Evolutionary conservation across 1,140 invertebrate genomes (phyloP), one percentile per base, ranked within the genome.

Genomic region (Solen grandis): DNA sequence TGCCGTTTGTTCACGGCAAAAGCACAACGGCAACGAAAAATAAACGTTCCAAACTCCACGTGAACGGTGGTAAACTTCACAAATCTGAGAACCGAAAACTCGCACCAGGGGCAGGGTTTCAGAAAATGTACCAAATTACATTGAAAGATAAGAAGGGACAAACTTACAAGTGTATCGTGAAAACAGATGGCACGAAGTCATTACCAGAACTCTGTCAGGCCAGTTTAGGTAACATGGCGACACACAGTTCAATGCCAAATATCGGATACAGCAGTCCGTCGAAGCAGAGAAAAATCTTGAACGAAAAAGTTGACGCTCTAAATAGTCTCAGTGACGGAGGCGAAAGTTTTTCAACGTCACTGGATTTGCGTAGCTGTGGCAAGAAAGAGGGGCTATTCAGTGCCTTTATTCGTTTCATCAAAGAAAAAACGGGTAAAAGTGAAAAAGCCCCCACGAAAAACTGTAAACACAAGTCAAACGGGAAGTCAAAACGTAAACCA

Each of bases 101-200:
- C 68, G 55, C 81, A 10, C n/a, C 57, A 13, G n/a, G 66, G 29
- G 68, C 68, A 1, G 75, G 69, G 8, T 66, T 57, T 10, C 85
- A 81, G 73, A 90, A 90, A 66, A 87, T 89, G 13, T 90, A 90
- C 74, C 86, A 88, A 62, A 86, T 90, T 1, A 90, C 89, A 13
- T 75, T 90, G 10, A 82, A 82, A 55, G 89, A 90, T 82, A 86
- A 86, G 50, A 84, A 86, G 70, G 89, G 89, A 27, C 84, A 85
- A 57, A 90, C 87, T 1, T 90, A 88, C 66, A 90, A 86, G 0
- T 90, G 89, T 83, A 89, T 90, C 46, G 85, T 90, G 57, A 88
- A 89, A 79, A 85, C 88, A 10, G 88, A 90, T 66, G 86, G 85
- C 5, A 85, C 89, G 5, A 88, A 88, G 57, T 90, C 84, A 36